These are phyloP conservation scores for Toxonevra muliebris DNA, from an alignment of 2,888 invertebrate genomes.

Conservation along the genomic window DNA sequence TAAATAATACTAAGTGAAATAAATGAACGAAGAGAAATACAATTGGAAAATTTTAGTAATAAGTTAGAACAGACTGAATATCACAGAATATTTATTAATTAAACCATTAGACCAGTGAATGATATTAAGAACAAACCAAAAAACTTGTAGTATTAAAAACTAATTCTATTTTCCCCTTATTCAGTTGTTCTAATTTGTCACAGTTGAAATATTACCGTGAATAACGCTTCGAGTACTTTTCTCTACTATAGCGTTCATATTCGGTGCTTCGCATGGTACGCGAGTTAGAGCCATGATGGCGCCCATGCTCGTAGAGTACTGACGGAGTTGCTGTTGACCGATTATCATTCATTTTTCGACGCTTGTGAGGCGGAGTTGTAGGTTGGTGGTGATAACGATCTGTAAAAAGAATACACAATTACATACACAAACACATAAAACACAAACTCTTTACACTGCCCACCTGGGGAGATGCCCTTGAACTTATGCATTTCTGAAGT, in stretches of 20 bases:
- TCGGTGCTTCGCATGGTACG: slow-evolving; percentile 41
- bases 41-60: not conserved
- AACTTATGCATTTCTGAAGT: slow-evolving; percentile 52
- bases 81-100: not conserved
- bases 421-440: not conserved
- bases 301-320: slow-evolving; percentile 49
- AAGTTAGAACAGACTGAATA: not conserved
- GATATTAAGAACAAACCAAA: not conserved
- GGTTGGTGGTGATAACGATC: slow-evolving; percentile 63
- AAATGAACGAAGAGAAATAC: no score
- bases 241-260: slow-evolving; percentile 59
- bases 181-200: not conserved
- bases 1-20: not conserved
- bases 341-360: slow-evolving; percentile 59
- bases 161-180: not conserved
- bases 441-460: slow-evolving; percentile 16
- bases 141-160: no score
- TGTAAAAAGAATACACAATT: slow-evolving; percentile 25
- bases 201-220: slow-evolving; percentile 51
- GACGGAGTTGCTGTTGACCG: slow-evolving; percentile 42
- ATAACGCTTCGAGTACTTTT: slow-evolving; percentile 55
- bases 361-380: slow-evolving; percentile 60
- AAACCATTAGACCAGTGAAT: not conserved
- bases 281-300: slow-evolving; percentile 48
- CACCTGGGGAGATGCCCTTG: slow-evolving; percentile 59